Base-by-base conservation (phyloP, 2,888 invertebrate species). In the Laothoe populi region DNA sequence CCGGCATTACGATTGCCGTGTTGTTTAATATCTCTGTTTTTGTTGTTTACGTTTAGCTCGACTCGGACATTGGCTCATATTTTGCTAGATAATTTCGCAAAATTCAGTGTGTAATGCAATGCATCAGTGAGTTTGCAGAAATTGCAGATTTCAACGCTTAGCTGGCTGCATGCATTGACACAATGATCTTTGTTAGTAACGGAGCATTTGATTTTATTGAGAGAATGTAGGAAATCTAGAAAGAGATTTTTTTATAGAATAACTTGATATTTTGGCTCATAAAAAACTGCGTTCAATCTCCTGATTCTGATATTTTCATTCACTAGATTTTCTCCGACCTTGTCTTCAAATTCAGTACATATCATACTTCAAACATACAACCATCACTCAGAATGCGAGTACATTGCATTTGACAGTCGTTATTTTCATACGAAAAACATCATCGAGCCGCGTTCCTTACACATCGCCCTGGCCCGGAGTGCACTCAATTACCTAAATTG, bases 401-500 rank as follows among this genome's bases (percentile, higher is more conserved):
- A n/a, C 24, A n/a, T 49, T 16, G n/a, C 13, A 26, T n/a, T 53
- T 53, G 31, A 44, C 42, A 53, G 16, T 53, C 31, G 31, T 53
- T 53, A 26, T 53, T 53, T 53, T 19, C 35, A 53, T 46, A 46
- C 23, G 46, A 46, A 53, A 53, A 35, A 53, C 35, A 19, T 53
- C 31, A 53, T 35, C 19, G 19, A 53, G 35, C 35, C 35, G 53
- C 35, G 19, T 53, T 11, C 16, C 53, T 35, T 53, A 31, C 19
- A 19, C 19, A 44, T 45, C 59, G 21, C 31, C 57, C 57, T 35
- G 1, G 60, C 38, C 21, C 38, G 13, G 24, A 40, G 38, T 61
- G 49, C 42, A 53, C 38, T 58, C 88, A 90, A 91, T 91, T 90
- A 87, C 79, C 74, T 84, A 86, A 90, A 91, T 91, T 88, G 88